Base-by-base conservation (phyloP, 2,113 vertebrate species). In the Paralichthys olivaceus region DNA sequence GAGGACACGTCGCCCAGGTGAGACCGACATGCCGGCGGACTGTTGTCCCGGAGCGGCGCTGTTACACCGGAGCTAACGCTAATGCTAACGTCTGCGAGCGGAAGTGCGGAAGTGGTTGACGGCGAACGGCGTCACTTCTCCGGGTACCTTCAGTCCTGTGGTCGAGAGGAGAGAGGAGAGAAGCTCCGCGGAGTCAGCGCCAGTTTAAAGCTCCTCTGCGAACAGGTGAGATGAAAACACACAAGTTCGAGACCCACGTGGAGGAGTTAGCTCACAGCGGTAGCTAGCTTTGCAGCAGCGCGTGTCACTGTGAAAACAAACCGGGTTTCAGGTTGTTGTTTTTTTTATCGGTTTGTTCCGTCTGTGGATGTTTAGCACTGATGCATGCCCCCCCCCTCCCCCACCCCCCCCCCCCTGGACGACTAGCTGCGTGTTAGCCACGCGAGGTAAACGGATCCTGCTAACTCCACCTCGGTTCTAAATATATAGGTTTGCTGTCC, bases 51-150 rank as follows among this genome's bases (percentile, higher is more conserved):
- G 7, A 32, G 7, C 32, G 32, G 32, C 32, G 37, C 37, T 40
- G 37, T 12, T 40, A 0, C 19, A 1, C 4, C 4, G 19, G 2
- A 55, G 20, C 7, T 40, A 13, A 2, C 7, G 43, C 17, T 47
- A 47, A 47, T 13, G 37, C 37, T 40, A 40, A 13, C 37, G 12
- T 40, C 37, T 14, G 26, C 56, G 0, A 2, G 0, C 20, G 29
- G 11, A 22, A 43, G 47, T 63, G 68, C 77, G 80, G 81, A 87
- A 81, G 75, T 66, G 17, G 55, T 60, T 75, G 13, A 19, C 13
- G 3, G 28, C n/a, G 7, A 34, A 78, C 62, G 29, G 57, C 3
- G 22, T 12, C 6, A 2, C 9, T 32, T 0, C 5, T 14, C 7
- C 13, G 5, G 40, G 9, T 68, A 0, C 22, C 59, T n/a, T n/a